Conservation (phyloP, 1,140 invertebrate genomes). For the Dendrolimus punctatus region DNA sequence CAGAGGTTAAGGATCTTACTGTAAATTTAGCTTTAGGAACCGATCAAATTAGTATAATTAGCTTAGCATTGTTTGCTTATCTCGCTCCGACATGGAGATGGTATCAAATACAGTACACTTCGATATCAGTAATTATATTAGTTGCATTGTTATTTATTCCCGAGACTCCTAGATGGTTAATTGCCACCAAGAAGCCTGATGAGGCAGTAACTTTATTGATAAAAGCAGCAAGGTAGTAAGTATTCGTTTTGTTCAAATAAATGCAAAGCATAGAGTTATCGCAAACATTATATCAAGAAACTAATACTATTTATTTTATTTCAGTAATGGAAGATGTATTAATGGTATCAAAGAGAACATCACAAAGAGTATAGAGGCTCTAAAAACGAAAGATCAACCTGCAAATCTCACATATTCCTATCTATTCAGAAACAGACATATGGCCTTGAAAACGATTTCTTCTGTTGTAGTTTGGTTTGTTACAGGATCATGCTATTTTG, state of each 20-base stretch:
- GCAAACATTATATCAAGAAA: not conserved
- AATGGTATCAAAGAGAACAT: slow-evolving; percentile 2
- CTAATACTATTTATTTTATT: not conserved
- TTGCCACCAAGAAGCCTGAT: slow-evolving; percentile 22
- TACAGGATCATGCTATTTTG: slow-evolving; percentile 24
- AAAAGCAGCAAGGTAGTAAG: slow-evolving; percentile 33
- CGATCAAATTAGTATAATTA: slow-evolving; percentile 20
- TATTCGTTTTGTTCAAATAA: slow-evolving; percentile 4
- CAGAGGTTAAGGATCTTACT: slow-evolving; percentile 22
- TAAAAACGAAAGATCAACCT: too few species aligned
- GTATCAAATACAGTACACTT: slow-evolving; percentile 17
- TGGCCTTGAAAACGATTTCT: slow-evolving; percentile 17
- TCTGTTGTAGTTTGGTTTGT: slow-evolving; percentile 20
- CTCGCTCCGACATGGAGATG: slow-evolving; percentile 25
- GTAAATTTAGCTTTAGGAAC: slow-evolving; percentile 15
- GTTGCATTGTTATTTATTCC: slow-evolving; percentile 23
- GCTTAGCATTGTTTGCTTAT: slow-evolving; percentile 28
- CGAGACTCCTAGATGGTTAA: slow-evolving; percentile 39
- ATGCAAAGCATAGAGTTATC: not conserved
- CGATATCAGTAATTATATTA: slow-evolving; percentile 19
- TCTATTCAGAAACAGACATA: slow-evolving; percentile 25
- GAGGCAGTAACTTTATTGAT: slow-evolving; percentile 23
- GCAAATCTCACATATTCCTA: slow-evolving; percentile 19
- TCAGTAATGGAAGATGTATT: slow-evolving; percentile 2
- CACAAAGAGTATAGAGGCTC: not conserved